Evolutionary conservation across 2,888 invertebrate species (phyloP).

Genomic region (Cryptus armator): DNA sequence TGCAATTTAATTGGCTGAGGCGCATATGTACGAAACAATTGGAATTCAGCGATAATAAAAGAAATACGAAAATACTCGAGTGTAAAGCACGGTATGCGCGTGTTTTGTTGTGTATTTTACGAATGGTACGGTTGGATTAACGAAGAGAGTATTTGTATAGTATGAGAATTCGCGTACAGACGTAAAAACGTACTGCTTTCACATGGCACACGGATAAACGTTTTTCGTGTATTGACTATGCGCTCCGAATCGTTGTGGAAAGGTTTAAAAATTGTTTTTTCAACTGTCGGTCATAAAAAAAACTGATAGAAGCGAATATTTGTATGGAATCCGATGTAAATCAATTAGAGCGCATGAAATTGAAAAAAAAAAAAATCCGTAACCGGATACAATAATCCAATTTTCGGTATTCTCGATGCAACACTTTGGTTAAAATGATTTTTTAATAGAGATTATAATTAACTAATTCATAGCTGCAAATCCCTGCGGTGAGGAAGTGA

Average conservation of each 20-base stretch:
- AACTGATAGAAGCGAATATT: background rate
- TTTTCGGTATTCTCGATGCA: background rate
- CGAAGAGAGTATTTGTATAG: background rate
- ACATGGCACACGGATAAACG: background rate
- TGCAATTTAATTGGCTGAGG: constrained; percentile 53
- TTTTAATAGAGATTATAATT: too few species aligned
- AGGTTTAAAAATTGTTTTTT: background rate
- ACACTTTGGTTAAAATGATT: too few species aligned
- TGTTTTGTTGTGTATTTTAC: constrained; percentile 13
- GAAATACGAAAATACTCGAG: constrained; percentile 15
- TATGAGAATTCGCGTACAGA: too few species aligned
- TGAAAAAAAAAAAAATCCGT: background rate
- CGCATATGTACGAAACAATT: constrained; percentile 43
- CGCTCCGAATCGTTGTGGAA: background rate
- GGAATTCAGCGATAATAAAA: constrained; percentile 1
- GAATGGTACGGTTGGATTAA: background rate
- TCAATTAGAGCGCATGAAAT: background rate
- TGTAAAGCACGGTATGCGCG: background rate
- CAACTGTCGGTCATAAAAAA: background rate
- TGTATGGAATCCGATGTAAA: background rate
- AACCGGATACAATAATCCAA: background rate
- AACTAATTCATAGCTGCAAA: too few species aligned
- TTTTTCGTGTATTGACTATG: background rate
- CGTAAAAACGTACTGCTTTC: background rate
- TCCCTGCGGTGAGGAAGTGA: too few species aligned